phyloP scores from a whole-genome alignment of 92 coral and sea anemone genomes.

The Galaxea fascicularis region DNA sequence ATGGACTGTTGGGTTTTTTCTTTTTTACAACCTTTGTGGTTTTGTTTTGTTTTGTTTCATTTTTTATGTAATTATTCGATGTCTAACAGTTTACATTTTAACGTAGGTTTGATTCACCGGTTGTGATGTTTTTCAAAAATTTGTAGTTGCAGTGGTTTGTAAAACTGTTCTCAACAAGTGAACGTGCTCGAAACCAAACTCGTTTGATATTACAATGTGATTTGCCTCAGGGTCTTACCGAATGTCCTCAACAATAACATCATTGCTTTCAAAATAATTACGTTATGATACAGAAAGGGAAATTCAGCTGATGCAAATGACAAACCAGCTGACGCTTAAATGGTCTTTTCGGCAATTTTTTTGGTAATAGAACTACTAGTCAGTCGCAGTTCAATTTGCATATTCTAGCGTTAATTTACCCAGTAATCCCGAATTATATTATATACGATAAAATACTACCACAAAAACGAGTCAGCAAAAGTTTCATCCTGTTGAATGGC shows the following conservation, averaged over 20 bases:
- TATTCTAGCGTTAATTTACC: too few relatives aligned
- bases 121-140: background rate
- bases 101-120: background rate
- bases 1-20: background rate
- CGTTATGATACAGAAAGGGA: constrained; percentile 45
- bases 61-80: background rate
- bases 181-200: background rate
- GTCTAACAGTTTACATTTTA: background rate
- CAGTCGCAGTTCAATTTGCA: background rate
- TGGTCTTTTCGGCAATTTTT: background rate
- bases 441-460: background rate
- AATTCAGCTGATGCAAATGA: background rate
- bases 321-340: background rate
- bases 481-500: background rate
- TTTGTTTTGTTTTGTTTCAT: background rate
- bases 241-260: constrained; percentile 1
- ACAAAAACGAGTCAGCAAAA: background rate
- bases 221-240: constrained; percentile 7
- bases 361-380: background rate
- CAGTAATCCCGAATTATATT: background rate
- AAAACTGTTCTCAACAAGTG: background rate
- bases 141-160: background rate
- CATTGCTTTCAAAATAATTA: constrained; percentile 31
- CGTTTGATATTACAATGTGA: background rate
- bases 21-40: background rate